Evolutionary conservation across 2,888 invertebrate genomes (phyloP), one percentile per base, ranked within the genome.

Genomic region (Zygothrica quintamaculata): DNA sequence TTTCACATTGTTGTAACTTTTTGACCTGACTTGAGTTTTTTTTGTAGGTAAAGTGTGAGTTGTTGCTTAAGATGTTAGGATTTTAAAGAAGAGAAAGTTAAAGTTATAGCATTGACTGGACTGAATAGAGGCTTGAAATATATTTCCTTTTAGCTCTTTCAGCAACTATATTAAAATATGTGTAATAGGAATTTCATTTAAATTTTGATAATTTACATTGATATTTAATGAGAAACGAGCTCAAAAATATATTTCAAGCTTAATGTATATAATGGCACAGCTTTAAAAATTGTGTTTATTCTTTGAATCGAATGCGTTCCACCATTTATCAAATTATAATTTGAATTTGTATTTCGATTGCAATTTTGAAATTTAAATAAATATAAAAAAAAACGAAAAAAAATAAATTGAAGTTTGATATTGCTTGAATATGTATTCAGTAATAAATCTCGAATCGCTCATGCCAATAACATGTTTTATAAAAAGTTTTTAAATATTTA

Each of bases 81-180:
- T 64, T 65, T 64, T 65, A 39, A n/a, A 55, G 55, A 47, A 74
- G 79, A 79, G 79, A 79, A 79, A 79, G 82, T 79, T 79, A 78
- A 78, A 81, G 78, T 79, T 85, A 79, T 79, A 75, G 72, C 78
- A 75, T 78, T 56, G 76, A 72, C 65, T 65, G 69, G 69, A 56
- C 62, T 62, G 56, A 58, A 56, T 31, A 69, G 37, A 33, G 44
- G 65, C 51, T 78, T 65, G 79, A 79, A 59, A 74, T 75, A 68
- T 55, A 74, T 48, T 48, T 55, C 3, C 5, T 22, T 2, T 4
- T 29, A 13, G 3, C 9, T 13, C n/a, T n/a, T n/a, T n/a, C n/a
- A n/a, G n/a, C n/a, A n/a, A n/a, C n/a, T n/a, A n/a, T n/a, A n/a
- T n/a, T n/a, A n/a, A n/a, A n/a, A n/a, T n/a, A n/a, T n/a, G n/a